Percentiles rank a stretch among this genome's conserved stretches.
phyloP scores from a whole-genome alignment of 64 coral and sea anemone species.

The Montipora sp. region DNA sequence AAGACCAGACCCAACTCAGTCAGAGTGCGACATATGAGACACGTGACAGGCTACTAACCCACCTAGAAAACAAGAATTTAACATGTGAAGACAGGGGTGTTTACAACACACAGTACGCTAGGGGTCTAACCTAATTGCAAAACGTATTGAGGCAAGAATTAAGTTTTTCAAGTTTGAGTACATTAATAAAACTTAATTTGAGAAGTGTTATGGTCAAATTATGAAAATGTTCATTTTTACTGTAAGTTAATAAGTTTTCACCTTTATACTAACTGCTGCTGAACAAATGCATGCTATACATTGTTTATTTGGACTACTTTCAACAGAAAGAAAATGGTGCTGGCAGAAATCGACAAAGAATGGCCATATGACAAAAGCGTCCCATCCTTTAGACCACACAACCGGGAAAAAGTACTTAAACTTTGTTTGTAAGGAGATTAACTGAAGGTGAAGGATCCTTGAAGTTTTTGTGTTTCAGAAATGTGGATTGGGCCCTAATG shows the following conservation, averaged over 20 bases:
- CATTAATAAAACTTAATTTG: not conserved
- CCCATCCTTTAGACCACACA: conserved; percentile 25
- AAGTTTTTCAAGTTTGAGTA: not conserved
- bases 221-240: conserved; percentile 1
- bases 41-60: conserved; percentile 11
- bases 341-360: conserved; percentile 39
- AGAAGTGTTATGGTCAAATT: not conserved
- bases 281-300: not conserved
- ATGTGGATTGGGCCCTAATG: conserved; percentile 42
- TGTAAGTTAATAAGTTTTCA: conserved; percentile 1
- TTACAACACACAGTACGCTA: conserved; percentile 52
- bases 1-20: too few relatives aligned
- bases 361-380: conserved; percentile 4
- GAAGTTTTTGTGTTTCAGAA: conserved; percentile 12
- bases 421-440: conserved; percentile 45
- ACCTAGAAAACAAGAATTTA: conserved; percentile 15
- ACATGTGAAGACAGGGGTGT: conserved; percentile 27
- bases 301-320: not conserved
- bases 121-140: not conserved
- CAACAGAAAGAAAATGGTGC: conserved; percentile 31
- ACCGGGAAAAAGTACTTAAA: not conserved
- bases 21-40: too few relatives aligned
- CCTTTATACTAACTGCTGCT: conserved; percentile 13
- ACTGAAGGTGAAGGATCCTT: conserved; percentile 18
- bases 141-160: not conserved